Evolutionary conservation across 2,113 vertebrate genomes (phyloP).

Genomic region (Ptyas mucosa): DNA sequence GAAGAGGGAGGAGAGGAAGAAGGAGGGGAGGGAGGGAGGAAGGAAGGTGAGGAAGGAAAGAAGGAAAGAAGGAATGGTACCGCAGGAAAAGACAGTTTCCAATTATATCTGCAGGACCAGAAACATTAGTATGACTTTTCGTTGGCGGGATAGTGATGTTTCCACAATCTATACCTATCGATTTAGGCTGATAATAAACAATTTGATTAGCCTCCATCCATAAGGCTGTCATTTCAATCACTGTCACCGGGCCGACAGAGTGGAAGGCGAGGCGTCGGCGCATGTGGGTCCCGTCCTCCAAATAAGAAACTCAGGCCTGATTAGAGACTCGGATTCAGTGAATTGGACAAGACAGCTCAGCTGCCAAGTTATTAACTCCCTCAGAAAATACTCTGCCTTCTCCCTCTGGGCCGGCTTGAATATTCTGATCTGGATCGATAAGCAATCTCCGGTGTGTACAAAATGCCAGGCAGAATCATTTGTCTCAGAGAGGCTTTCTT

Average conservation of each 20-base stretch:
- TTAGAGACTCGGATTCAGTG: conserved; percentile 97
- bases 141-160: conserved; percentile 91
- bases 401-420: conserved; percentile 86
- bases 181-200: conserved; percentile 99
- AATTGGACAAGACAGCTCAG: conserved; percentile 99
- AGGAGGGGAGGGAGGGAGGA: fast-evolving
- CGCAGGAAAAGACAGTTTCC: conserved; percentile 54
- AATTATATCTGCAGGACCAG: conserved; percentile 68
- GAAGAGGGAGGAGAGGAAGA: fast-evolving
- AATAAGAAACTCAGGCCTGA: conserved; percentile 98
- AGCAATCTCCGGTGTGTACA: conserved; percentile 99
- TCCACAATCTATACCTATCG: conserved; percentile 99
- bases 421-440: conserved; percentile 99
- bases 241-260: conserved; percentile 86
- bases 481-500: conserved; percentile 90
- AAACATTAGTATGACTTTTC: conserved; percentile 89
- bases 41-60: background rate
- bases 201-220: conserved; percentile 99
- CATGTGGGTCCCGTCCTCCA: conserved; percentile 80
- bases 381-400: conserved; percentile 98
- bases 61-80: conserved; percentile 31
- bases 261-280: conserved; percentile 79
- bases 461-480: conserved; percentile 99
- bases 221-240: conserved; percentile 99
- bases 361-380: conserved; percentile 99